phyloP scores from a whole-genome alignment of 2,797 vertebrate species.

The Pristis pectinata region DNA sequence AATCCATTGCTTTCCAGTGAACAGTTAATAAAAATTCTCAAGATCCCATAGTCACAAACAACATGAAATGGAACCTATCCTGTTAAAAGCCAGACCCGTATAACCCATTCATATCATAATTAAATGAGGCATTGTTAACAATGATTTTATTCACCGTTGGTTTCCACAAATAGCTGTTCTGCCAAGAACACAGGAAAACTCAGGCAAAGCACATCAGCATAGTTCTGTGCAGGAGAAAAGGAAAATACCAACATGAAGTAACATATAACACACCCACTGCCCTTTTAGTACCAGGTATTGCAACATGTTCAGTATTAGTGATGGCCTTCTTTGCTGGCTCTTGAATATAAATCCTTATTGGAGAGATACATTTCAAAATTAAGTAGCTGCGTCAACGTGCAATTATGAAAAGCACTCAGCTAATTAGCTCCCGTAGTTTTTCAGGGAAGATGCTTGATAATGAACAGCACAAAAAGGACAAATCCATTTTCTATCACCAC shows the following conservation, averaged over 20 bases:
- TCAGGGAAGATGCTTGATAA: background rate
- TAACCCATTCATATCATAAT: background rate
- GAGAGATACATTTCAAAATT: constrained; percentile 28
- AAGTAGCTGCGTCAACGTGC: background rate
- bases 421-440: constrained; percentile 33
- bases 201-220: background rate
- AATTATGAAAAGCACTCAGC: constrained; percentile 36
- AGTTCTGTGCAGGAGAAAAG: background rate
- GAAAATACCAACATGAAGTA: background rate
- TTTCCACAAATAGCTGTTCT: background rate
- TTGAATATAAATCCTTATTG: background rate
- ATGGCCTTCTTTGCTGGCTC: background rate
- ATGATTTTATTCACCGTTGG: background rate
- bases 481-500: background rate
- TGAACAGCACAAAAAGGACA: background rate
- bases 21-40: background rate
- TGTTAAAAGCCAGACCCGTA: background rate
- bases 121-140: background rate
- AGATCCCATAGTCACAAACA: background rate
- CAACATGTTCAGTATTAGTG: background rate
- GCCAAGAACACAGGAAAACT: background rate
- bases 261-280: background rate
- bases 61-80: background rate
- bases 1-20: background rate
- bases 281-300: background rate